Evolutionary conservation across 2,888 invertebrate species (phyloP), one percentile per base, ranked within the genome.

Genomic region (Hypomecis atomaria): DNA sequence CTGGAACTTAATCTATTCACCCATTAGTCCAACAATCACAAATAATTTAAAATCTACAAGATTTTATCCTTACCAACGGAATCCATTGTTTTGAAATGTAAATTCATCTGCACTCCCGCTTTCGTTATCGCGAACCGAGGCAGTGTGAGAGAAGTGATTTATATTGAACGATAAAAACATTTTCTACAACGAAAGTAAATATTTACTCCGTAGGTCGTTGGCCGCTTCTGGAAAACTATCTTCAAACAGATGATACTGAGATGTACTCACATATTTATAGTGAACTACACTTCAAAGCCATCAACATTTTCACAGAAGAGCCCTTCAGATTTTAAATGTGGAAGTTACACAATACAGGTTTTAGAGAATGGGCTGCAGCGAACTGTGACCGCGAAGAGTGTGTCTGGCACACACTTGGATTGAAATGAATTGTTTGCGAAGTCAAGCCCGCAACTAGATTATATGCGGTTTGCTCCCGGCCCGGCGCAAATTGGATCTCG

Each of bases 401-500:
- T 75, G 71, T 73, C 74, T 77, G 79, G 77, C 79, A 78, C 70
- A 76, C 81, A 77, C 81, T 81, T 76, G 77, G 79, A 85, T 83
- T 84, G 84, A 87, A 89, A 89, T 90, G 85, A 88, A 89, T 88
- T 89, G 90, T 90, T 89, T 88, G 87, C 81, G 68, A 82, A 85
- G 85, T 82, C 81, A 77, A 81, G 83, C 77, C 71, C 73, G 75
- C 78, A 76, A 76, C 81, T 78, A 79, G 81, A 82, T 83, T 83
- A 83, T 83, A 78, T 85, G 88, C 80, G 86, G 88, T 82, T 84
- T 78, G 78, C 79, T 78, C 79, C 70, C 78, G 71, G 79, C 75
- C 75, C 71, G 63, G 78, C 79, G 84, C 82, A 85, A 87, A 89
- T 89, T 90, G 87, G 82, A 87, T 88, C 83, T 78, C 79, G 83